Evolutionary conservation across 2,113 vertebrate species (phyloP), one percentile per base, ranked within the genome.

Genomic region (Bufo gargarizans): DNA sequence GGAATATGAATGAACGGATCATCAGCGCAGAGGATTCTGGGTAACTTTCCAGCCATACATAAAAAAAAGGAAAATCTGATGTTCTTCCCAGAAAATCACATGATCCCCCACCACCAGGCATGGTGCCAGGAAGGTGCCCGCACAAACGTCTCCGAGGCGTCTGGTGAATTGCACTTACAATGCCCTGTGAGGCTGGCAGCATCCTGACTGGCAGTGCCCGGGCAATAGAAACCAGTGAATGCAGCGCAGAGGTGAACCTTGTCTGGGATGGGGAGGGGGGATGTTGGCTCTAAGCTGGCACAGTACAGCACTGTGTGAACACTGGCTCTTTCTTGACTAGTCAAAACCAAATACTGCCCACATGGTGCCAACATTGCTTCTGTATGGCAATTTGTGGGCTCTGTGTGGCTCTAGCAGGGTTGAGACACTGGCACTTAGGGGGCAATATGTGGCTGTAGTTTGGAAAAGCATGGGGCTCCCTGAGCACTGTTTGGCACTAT

Each of bases 1-100:
- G 61, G 8, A n/a, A 69, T 69, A 71, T 83, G 82, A 83, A 83
- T 83, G 82, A 83, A 47, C 63, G 82, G 63, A 33, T n/a, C 22
- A 49, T 47, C 14, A n/a, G 61, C 13, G 5, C 78, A 69, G 1
- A 16, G 61, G 82, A 83, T 83, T 83, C 82, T 83, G 82, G 82
- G 82, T 22, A 67, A 50, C 19, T 83, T 67, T 22, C 81, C 82
- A 69, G 63, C 19, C 65, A 55, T 22, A 55, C 49, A 69, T n/a
- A n/a, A 49, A 83, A 67, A 78, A 53, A 77, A 49, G 0, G 61
- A 83, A 65, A 83, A 83, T n/a, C 69, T 83, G 61, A 83, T 14
- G 12, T 49, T 67, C 50, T 83, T 69, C 82, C 82, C 19, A 69
- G 63, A 83, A 69, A 33, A 55, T 33, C 82, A 69, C 59, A 83